phyloP scores from a whole-genome alignment of 2,797 vertebrate genomes.

The Phataginus tetradactyla region DNA sequence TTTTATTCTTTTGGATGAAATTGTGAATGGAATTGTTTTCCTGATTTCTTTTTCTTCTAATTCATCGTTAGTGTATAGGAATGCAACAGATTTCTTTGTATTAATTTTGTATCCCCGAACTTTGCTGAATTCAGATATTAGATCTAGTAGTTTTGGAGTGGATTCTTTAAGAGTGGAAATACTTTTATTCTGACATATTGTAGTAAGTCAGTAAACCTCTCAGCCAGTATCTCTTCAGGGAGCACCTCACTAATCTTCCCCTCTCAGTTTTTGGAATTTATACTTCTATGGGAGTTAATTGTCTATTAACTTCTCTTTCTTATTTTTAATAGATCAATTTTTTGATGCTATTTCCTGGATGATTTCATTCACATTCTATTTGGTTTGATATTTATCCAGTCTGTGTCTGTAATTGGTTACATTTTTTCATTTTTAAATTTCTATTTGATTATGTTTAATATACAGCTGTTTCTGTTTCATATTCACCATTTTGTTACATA shows the following conservation, averaged over 20 bases:
- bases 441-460: neutral
- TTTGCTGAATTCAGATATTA: too few species aligned
- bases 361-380: neutral
- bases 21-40: too few species aligned
- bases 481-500: neutral
- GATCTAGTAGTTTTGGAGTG: too few species aligned
- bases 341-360: neutral
- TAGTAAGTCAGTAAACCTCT: neutral
- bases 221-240: neutral
- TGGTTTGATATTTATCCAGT: neutral
- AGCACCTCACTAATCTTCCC: neutral
- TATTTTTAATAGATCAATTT: neutral
- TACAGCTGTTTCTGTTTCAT: neutral
- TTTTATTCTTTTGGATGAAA: too few species aligned
- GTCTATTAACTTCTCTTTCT: neutral
- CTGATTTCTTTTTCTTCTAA: too few species aligned
- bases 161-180: neutral
- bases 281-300: neutral
- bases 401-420: neutral
- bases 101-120: too few species aligned
- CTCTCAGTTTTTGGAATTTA: neutral
- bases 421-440: conserved; percentile 25
- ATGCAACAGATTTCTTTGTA: too few species aligned
- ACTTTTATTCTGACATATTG: neutral
- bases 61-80: too few species aligned